Evolutionary conservation across 1,140 invertebrate species (phyloP).

Genomic region (Trichonephila inaurata): DNA sequence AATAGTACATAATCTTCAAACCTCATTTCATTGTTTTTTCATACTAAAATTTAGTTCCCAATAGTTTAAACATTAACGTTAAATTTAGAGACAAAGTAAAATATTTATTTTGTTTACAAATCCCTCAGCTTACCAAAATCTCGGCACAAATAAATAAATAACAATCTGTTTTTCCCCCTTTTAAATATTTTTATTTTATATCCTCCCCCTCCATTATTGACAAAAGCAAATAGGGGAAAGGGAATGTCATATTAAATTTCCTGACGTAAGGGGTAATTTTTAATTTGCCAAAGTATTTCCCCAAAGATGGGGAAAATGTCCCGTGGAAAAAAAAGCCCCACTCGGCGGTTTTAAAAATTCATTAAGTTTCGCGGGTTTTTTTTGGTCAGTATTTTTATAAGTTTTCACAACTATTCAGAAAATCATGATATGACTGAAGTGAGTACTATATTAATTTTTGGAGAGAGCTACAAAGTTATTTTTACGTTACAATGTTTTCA

Average conservation of each 20-base stretch:
- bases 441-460: background rate
- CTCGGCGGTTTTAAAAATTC: background rate
- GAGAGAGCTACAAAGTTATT: background rate
- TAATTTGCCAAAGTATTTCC: background rate
- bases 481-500: background rate
- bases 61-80: no score
- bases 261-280: slow-evolving; percentile 52
- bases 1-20: no score
- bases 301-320: background rate
- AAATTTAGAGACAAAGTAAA: no score
- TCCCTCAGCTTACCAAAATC: no score
- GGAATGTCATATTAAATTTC: slow-evolving; percentile 58
- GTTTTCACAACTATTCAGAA: background rate
- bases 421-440: no score
- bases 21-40: no score
- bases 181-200: background rate
- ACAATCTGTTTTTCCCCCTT: background rate
- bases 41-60: no score
- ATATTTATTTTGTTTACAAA: no score
- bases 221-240: slow-evolving; percentile 2
- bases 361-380: background rate
- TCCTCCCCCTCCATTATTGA: background rate
- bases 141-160: no score
- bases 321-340: background rate
- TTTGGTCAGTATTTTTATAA: background rate